A percentile compares a stretch with the other conserved stretches of the same genome.
phyloP scores from a whole-genome alignment of 2,113 vertebrate species.

The Gallinago paraguaiae region DNA sequence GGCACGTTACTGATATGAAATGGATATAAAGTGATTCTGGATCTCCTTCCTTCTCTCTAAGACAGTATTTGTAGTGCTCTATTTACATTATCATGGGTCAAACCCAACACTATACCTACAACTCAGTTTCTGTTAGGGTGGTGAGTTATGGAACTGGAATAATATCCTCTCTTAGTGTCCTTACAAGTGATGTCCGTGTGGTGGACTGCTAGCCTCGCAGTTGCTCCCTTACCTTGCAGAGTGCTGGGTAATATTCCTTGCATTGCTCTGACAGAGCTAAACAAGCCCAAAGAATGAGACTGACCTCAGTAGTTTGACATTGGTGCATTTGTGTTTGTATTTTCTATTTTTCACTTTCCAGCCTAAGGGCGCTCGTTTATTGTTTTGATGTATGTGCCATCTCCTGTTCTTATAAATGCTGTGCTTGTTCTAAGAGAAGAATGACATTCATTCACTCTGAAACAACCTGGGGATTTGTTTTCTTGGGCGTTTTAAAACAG shows the following conservation, averaged over 20 bases:
- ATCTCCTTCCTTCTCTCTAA: neutral
- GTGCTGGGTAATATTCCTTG: neutral
- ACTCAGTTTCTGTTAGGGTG: neutral
- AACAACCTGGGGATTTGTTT: constrained; percentile 24
- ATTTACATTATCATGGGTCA: no score
- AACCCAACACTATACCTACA: no score
- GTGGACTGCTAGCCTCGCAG: neutral
- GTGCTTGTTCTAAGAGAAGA: neutral
- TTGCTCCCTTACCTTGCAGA: neutral
- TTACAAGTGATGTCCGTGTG: neutral
- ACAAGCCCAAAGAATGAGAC: neutral
- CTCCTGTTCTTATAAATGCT: neutral
- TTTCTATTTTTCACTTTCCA: neutral
- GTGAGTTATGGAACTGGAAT: neutral
- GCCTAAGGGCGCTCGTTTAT: neutral
- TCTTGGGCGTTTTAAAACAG: neutral
- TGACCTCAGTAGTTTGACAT: neutral
- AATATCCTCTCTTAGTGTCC: neutral
- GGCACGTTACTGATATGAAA: neutral
- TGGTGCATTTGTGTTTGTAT: neutral
- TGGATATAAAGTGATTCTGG: neutral
- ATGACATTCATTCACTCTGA: neutral
- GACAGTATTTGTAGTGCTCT: neutral
- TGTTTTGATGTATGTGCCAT: neutral
- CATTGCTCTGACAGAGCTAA: neutral